phyloP scores from a whole-genome alignment of 1,140 invertebrate species.

The Mya arenaria region DNA sequence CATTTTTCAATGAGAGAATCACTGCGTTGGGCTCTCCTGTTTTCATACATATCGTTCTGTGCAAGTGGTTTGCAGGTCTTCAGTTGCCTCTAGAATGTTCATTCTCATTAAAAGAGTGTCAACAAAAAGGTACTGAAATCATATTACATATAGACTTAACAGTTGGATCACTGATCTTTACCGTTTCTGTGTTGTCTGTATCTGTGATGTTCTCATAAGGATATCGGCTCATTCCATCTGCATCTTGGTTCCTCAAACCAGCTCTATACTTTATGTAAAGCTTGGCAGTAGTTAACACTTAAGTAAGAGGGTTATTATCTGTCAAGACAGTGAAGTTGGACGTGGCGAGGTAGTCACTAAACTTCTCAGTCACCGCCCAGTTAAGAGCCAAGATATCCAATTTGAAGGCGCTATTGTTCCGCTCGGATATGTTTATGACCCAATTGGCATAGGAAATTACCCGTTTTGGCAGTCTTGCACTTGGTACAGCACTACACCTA shows the following conservation, averaged over 20 bases:
- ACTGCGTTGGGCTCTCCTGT: neutral
- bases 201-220: neutral
- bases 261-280: neutral
- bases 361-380: constrained; percentile 12
- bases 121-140: neutral
- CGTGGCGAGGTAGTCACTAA: neutral
- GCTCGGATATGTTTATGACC: neutral
- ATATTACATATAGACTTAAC: neutral
- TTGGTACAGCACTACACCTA: neutral
- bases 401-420: constrained; percentile 4
- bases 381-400: constrained; percentile 8
- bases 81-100: neutral
- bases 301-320: neutral
- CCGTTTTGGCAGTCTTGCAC: neutral
- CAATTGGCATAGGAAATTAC: constrained; percentile 18
- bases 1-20: neutral
- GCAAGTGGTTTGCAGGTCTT: neutral
- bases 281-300: neutral
- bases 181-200: neutral
- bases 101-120: neutral
- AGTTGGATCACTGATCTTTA: neutral
- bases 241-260: neutral
- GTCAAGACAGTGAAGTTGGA: neutral
- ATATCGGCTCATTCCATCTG: constrained; percentile 2
- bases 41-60: neutral